phyloP scores from a whole-genome alignment of 2,888 invertebrate species.

The Chloroclystis v-ata region DNA sequence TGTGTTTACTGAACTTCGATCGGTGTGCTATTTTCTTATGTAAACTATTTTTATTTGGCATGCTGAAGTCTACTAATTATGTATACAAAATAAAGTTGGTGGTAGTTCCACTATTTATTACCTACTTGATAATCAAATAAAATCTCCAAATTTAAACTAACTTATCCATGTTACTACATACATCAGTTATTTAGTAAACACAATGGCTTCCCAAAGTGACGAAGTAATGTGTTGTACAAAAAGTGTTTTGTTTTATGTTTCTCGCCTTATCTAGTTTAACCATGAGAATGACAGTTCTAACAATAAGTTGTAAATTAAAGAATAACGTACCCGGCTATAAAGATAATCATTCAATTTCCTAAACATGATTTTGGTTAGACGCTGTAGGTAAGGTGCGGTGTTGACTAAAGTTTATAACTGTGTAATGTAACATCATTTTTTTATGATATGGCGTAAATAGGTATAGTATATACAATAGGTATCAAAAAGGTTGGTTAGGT shows the following conservation, averaged over 20 bases:
- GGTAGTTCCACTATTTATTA: no score
- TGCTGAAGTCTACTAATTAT: no score
- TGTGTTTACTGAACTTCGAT: background rate
- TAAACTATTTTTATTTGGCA: no score
- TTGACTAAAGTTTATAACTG: conserved; percentile 3
- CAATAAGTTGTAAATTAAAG: conserved; percentile 26
- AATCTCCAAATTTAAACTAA: no score
- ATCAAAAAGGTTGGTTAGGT: no score
- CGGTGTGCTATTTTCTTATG: no score
- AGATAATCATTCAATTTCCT: conserved; percentile 33
- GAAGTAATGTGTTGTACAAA: conserved; percentile 6
- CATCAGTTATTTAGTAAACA: background rate
- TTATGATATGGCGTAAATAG: no score
- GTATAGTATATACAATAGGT: no score
- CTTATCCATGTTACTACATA: no score
- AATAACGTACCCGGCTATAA: conserved; percentile 21
- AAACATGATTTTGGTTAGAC: conserved; percentile 26
- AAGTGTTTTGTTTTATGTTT: conserved; percentile 9
- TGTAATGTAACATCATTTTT: no score
- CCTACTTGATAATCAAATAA: no score
- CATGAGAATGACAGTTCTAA: conserved; percentile 20
- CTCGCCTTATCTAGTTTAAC: conserved; percentile 4
- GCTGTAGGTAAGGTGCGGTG: background rate
- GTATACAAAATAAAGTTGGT: no score
- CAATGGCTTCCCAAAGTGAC: conserved; percentile 2